phyloP scores from a whole-genome alignment of 2,888 invertebrate genomes.

The Linnaemya tessellans region DNA sequence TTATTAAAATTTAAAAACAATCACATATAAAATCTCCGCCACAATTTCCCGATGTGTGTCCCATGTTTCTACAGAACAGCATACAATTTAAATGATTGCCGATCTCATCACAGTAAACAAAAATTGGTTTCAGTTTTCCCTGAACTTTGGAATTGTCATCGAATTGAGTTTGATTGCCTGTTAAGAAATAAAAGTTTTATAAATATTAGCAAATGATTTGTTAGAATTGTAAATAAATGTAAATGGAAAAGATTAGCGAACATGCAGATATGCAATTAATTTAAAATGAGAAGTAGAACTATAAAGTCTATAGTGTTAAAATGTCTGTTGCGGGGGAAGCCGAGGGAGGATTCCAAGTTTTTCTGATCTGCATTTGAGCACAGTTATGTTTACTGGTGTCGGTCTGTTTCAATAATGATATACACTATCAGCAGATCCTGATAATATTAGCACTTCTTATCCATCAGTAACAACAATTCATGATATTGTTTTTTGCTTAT shows the following conservation, averaged over 20 bases:
- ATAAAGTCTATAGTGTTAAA: no score
- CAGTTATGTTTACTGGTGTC: no score
- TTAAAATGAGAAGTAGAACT: background rate
- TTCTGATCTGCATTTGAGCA: no score
- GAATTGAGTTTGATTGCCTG: conserved; percentile 74
- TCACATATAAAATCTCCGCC: conserved; percentile 76
- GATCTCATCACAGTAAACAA: conserved; percentile 76
- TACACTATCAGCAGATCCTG: no score
- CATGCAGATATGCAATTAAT: no score
- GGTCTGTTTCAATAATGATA: no score
- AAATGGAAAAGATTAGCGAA: background rate
- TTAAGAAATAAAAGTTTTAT: conserved; percentile 18
- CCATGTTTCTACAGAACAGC: conserved; percentile 75
- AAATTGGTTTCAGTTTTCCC: conserved; percentile 73
- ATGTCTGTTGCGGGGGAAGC: no score
- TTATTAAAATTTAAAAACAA: conserved; percentile 70
- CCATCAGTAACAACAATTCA: no score
- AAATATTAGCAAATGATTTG: background rate
- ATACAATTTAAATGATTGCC: conserved; percentile 77
- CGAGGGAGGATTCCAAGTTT: no score
- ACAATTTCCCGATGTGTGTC: conserved; percentile 75
- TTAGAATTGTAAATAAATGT: background rate
- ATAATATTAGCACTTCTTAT: no score
- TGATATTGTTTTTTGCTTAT: no score
- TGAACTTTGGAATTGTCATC: conserved; percentile 75